Percentiles rank a stretch among this genome's conserved stretches.
phyloP scores from a whole-genome alignment of 1,140 invertebrate genomes.

The Calosoma granatense region DNA sequence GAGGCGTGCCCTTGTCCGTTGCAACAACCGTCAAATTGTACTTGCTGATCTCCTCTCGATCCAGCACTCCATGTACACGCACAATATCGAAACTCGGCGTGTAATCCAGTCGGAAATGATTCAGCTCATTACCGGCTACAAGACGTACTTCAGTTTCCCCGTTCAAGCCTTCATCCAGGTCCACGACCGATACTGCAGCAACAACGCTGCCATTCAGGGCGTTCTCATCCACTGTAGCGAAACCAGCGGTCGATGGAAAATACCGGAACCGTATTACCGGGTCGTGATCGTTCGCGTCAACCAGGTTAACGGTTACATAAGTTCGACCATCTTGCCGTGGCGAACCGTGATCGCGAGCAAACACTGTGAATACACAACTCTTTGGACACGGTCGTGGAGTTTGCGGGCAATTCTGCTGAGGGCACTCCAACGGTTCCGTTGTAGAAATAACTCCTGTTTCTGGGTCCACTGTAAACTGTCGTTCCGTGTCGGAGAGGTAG shows the following conservation, averaged over 20 bases:
- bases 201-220: conserved; percentile 80
- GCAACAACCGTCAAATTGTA: conserved; percentile 90
- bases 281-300: conserved; percentile 92
- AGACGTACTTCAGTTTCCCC: conserved; percentile 79
- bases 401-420: conserved; percentile 53
- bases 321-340: conserved; percentile 84
- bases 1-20: conserved; percentile 76
- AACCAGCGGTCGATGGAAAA: conserved; percentile 68
- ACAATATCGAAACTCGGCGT: conserved; percentile 80
- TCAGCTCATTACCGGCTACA: conserved; percentile 77
- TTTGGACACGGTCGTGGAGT: conserved; percentile 54
- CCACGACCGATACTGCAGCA: conserved; percentile 84
- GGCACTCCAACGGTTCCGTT: conserved; percentile 66
- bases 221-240: conserved; percentile 90
- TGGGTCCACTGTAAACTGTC: conserved; percentile 79
- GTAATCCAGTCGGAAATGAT: conserved; percentile 79
- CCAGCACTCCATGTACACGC: conserved; percentile 81
- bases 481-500: conserved; percentile 72
- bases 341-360: conserved; percentile 83
- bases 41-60: conserved; percentile 82
- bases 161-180: conserved; percentile 83
- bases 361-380: conserved; percentile 89
- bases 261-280: conserved; percentile 85
- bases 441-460: conserved; percentile 80
- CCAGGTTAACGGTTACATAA: conserved; percentile 87